These are phyloP conservation scores for Drosophila santomea DNA, from an alignment of 1,140 invertebrate species.

Conservation along the genomic window DNA sequence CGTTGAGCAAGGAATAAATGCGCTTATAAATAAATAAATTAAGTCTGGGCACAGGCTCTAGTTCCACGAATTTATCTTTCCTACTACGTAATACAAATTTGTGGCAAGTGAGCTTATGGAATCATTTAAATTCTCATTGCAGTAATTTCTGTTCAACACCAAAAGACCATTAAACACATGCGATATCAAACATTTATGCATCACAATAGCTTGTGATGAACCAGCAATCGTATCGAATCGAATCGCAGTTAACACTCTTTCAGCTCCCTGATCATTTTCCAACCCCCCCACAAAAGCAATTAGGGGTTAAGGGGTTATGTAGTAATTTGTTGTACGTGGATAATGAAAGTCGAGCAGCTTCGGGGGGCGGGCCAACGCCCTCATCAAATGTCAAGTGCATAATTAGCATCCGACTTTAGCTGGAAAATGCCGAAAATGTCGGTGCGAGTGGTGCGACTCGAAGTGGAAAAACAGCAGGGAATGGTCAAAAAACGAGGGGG, in stretches of 20 bases:
- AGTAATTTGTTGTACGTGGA: conserved; percentile 45
- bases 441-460: conserved; percentile 22
- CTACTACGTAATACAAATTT: conserved; percentile 7
- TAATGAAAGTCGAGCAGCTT: conserved; percentile 31
- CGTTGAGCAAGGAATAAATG: conserved; percentile 67
- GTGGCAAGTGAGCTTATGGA: background rate
- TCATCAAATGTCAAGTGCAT: conserved; percentile 78
- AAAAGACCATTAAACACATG: no score
- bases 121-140: background rate
- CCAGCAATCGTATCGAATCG: background rate
- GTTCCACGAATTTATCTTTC: background rate
- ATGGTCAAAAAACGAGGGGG: conserved; percentile 8
- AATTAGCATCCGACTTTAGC: conserved; percentile 58
- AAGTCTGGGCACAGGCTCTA: conserved; percentile 4
- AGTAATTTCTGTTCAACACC: no score
- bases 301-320: conserved; percentile 41
- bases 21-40: conserved; percentile 63
- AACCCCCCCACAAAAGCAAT: conserved; percentile 9
- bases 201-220: background rate
- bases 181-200: no score
- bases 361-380: conserved; percentile 27
- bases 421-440: conserved; percentile 39
- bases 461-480: conserved; percentile 18
- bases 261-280: background rate
- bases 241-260: background rate